Percentiles rank a stretch among this genome's conserved stretches.
phyloP scores from a whole-genome alignment of 2,113 vertebrate genomes.

The Lepisosteus osseus region DNA sequence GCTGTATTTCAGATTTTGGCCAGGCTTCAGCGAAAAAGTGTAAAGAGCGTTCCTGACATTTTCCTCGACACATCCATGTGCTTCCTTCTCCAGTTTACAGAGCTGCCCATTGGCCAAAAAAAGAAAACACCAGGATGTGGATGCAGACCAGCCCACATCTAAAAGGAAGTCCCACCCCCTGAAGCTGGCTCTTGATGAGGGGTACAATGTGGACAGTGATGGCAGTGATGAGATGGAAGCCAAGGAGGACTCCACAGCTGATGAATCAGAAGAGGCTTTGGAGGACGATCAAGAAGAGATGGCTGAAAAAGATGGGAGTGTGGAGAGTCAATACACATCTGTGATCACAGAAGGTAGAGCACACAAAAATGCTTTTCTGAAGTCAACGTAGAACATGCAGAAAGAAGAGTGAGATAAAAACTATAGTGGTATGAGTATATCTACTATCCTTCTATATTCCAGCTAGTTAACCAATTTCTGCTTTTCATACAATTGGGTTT shows the following conservation, averaged over 20 bases:
- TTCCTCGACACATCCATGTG: background rate
- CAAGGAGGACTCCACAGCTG: slow-evolving; percentile 70
- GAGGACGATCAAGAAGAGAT: slow-evolving; percentile 64
- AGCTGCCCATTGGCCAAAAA: slow-evolving; percentile 93
- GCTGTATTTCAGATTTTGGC: no score
- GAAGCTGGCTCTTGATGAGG: slow-evolving; percentile 85
- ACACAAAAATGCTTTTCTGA: background rate
- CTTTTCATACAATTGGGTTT: no score
- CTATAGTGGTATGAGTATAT: no score
- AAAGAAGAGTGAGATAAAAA: background rate
- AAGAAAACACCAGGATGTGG: slow-evolving; percentile 79
- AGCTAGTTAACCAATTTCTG: no score
- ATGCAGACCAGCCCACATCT: slow-evolving; percentile 73
- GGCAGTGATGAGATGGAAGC: slow-evolving; percentile 76
- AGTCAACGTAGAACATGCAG: background rate
- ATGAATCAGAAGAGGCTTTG: slow-evolving; percentile 66
- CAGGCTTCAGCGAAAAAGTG: no score
- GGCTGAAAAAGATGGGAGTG: slow-evolving; percentile 12
- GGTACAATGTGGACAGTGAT: slow-evolving; percentile 83
- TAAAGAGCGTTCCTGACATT: background rate
- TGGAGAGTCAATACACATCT: no score
- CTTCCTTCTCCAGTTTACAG: slow-evolving; percentile 64
- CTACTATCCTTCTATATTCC: no score
- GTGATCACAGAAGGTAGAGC: background rate
- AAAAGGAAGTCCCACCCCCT: slow-evolving; percentile 91